A percentile compares a stretch with the other conserved stretches of the same genome.
Conservation (phyloP, 2,888 invertebrate species). For the Drosophila fungiperda region DNA sequence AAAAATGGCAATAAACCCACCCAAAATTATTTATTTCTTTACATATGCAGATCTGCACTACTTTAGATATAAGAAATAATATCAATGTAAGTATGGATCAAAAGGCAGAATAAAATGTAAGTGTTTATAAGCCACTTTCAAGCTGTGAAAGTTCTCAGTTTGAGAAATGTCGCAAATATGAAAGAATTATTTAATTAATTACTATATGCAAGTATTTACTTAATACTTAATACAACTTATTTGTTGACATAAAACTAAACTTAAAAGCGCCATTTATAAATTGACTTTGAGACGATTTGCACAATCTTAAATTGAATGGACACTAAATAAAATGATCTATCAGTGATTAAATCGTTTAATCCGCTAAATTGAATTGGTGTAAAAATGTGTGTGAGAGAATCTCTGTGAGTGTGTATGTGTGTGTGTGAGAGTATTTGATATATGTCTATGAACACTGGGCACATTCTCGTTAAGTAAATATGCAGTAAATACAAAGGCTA, state of each 20-base stretch:
- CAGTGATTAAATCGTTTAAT: background rate
- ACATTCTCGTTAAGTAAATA: slow-evolving; percentile 29
- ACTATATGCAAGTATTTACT: background rate
- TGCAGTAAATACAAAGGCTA: slow-evolving; percentile 29
- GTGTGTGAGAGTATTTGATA: background rate
- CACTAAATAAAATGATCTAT: background rate
- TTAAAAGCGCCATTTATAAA: background rate
- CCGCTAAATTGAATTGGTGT: background rate
- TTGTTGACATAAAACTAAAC: background rate
- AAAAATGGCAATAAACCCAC: background rate
- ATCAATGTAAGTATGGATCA: background rate
- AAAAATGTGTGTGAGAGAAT: background rate
- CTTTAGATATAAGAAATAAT: background rate
- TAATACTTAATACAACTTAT: background rate
- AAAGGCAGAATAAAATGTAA: background rate
- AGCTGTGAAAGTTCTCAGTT: background rate
- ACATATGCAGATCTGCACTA: background rate
- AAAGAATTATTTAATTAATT: background rate
- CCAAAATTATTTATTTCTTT: background rate
- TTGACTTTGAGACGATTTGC: background rate
- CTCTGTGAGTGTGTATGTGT: background rate
- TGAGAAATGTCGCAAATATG: background rate
- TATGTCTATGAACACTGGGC: slow-evolving; percentile 6
- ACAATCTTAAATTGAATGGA: background rate
- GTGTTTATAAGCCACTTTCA: background rate